Conservation (phyloP, 2,888 invertebrate species). For the Kryphioiulus occultus region DNA sequence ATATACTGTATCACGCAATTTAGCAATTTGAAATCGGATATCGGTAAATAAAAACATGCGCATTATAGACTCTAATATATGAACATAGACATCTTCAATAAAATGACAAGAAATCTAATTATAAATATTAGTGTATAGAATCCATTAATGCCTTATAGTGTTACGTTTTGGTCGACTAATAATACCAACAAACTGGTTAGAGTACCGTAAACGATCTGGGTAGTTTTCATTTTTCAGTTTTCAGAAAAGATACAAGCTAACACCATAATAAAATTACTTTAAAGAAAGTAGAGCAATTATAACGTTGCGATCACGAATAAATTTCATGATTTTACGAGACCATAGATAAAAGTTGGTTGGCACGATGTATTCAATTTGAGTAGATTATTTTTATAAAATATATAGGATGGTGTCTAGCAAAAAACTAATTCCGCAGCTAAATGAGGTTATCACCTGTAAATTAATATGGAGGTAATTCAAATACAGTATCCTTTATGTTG, state of each 20-base stretch:
- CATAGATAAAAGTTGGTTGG: constrained; percentile 16
- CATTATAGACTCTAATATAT: too few relatives aligned
- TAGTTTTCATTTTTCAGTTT: neutral
- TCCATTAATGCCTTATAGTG: too few relatives aligned
- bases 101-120: too few relatives aligned
- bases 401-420: neutral
- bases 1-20: too few relatives aligned
- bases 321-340: constrained; percentile 1
- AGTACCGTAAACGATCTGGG: neutral
- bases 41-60: too few relatives aligned
- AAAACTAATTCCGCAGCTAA: neutral
- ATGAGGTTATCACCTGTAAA: neutral
- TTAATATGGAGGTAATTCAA: neutral
- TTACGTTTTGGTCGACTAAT: too few relatives aligned
- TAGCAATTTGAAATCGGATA: too few relatives aligned
- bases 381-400: neutral
- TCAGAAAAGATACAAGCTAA: neutral
- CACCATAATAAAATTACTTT: neutral
- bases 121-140: too few relatives aligned
- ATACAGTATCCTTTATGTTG: neutral
- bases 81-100: too few relatives aligned
- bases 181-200: too few relatives aligned
- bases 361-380: neutral
- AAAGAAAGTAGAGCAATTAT: constrained; percentile 24
- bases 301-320: constrained; percentile 19